These are phyloP conservation scores for Oryctes rhinoceros DNA, from an alignment of 1,140 invertebrate species.

Conservation along the genomic window DNA sequence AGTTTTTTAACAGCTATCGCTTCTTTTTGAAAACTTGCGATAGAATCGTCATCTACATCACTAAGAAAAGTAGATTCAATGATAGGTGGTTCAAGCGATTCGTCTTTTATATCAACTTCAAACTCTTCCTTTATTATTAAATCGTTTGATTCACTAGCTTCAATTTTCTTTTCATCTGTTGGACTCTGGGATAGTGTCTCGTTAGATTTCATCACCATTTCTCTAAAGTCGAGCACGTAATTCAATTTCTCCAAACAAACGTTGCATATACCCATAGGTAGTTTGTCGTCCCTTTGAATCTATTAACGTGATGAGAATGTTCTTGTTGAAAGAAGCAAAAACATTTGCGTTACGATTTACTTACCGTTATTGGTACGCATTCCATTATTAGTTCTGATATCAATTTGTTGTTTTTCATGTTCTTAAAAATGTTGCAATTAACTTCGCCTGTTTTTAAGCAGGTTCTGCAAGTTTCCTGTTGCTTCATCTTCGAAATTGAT, in stretches of 20 bases:
- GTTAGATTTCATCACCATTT: not conserved
- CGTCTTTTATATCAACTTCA: not conserved
- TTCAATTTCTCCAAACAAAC: not conserved
- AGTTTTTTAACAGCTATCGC: no score
- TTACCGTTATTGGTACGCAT: not conserved
- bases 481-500: not conserved
- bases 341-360: not conserved
- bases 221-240: not conserved
- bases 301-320: not conserved
- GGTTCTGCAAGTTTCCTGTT: not conserved
- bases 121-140: not conserved
- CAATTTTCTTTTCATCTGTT: not conserved
- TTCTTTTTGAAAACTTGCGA: no score
- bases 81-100: not conserved
- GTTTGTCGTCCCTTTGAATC: not conserved
- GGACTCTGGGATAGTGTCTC: not conserved
- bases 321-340: not conserved
- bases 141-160: not conserved
- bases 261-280: not conserved
- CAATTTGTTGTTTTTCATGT: not conserved
- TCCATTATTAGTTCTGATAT: slow-evolving; percentile 19
- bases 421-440: not conserved
- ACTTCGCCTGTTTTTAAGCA: not conserved
- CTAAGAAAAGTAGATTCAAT: not conserved
- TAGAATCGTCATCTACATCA: no score